Conservation (phyloP, 2,797 vertebrate species). For the Iguana delicatissima region DNA sequence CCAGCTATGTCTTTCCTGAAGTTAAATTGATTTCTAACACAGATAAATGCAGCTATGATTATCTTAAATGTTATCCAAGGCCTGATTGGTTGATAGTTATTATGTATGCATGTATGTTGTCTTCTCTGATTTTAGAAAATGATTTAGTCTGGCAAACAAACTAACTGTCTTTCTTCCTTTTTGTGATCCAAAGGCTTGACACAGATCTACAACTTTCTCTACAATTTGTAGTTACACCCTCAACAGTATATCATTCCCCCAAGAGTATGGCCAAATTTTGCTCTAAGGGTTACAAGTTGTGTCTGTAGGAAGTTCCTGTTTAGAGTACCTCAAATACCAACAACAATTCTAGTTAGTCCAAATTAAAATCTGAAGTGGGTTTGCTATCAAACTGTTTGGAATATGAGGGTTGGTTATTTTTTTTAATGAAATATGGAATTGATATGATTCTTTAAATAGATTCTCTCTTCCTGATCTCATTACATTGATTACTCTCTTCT, state of each 20-base stretch:
- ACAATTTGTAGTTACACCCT: conserved; percentile 45
- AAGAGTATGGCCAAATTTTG: conserved; percentile 51
- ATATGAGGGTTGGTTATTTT: conserved; percentile 36
- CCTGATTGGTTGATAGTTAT: neutral
- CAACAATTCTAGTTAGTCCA: conserved; percentile 47
- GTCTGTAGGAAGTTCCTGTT: conserved; percentile 39
- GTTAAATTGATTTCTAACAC: conserved; percentile 21
- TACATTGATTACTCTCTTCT: conserved; percentile 67
- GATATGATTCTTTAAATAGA: conserved; percentile 37
- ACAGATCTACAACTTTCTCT: conserved; percentile 29
- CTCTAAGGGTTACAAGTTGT: conserved; percentile 46
- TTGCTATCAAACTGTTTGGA: conserved; percentile 48
- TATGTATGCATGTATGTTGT: conserved; percentile 39
- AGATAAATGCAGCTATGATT: conserved; percentile 44
- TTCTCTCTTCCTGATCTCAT: conserved; percentile 51
- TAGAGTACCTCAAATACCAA: conserved; percentile 49
- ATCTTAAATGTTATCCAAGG: conserved; percentile 13
- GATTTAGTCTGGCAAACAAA: conserved; percentile 28
- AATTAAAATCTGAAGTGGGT: conserved; percentile 11
- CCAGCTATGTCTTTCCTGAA: conserved; percentile 9
- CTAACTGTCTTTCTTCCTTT: conserved; percentile 40
- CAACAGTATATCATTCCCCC: conserved; percentile 54
- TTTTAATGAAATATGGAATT: conserved; percentile 43
- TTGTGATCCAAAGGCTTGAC: conserved; percentile 22
- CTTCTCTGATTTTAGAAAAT: conserved; percentile 21